Percentiles rank a stretch among this genome's conserved stretches.
Evolutionary conservation across 2,797 vertebrate genomes (phyloP).

Genomic region (Squalus acanthias): DNA sequence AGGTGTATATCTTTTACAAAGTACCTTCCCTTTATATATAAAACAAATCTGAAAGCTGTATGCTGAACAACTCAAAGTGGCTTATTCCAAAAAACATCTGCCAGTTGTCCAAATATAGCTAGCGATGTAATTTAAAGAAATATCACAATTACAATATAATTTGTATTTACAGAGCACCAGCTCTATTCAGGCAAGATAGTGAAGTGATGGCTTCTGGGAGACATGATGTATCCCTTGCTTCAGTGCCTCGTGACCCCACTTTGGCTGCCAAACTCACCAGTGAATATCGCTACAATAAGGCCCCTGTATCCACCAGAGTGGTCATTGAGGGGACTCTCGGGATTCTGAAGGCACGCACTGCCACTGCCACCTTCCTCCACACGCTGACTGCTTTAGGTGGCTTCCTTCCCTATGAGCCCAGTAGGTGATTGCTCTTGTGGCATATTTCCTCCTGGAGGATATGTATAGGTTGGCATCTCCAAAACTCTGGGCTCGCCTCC

Average conservation of each 20-base stretch:
- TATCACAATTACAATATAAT: not conserved
- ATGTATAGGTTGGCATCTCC: not conserved
- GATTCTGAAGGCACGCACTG: not conserved
- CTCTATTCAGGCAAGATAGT: no score
- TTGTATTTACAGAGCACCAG: not conserved
- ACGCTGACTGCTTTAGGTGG: not conserved
- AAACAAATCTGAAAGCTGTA: conserved; percentile 8
- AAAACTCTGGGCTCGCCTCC: not conserved
- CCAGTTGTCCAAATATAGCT: not conserved
- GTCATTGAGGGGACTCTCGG: not conserved
- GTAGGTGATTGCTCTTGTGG: not conserved
- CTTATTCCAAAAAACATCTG: not conserved
- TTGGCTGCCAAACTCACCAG: not conserved
- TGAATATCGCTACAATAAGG: not conserved
- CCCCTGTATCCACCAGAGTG: no score
- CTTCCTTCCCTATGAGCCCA: not conserved
- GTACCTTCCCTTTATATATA: not conserved
- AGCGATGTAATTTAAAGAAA: not conserved
- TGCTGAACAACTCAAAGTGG: not conserved
- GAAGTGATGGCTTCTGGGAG: not conserved
- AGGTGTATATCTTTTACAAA: not conserved
- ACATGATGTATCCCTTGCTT: not conserved
- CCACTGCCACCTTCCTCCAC: not conserved
- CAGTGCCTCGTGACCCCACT: no score
- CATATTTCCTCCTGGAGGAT: not conserved